Conservation (phyloP, 1,140 invertebrate species). For the Bombus waltoni region DNA sequence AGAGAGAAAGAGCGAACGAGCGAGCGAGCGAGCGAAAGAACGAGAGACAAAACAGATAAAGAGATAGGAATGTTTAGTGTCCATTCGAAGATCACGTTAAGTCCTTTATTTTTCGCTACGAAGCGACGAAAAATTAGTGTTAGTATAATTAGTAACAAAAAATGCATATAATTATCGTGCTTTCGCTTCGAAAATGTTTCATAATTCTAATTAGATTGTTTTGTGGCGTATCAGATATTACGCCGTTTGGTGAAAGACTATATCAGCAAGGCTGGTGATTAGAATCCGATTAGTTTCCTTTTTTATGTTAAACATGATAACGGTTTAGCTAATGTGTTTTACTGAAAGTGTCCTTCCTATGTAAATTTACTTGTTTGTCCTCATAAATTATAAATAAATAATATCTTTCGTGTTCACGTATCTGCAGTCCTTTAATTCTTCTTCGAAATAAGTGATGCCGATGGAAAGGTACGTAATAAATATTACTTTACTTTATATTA, state of each 20-base stretch:
- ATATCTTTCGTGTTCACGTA: slow-evolving; percentile 80
- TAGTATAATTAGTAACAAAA: slow-evolving; percentile 56
- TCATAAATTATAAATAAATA: slow-evolving; percentile 79
- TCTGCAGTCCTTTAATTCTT: background rate
- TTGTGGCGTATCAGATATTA: slow-evolving; percentile 17
- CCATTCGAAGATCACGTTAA: slow-evolving; percentile 32
- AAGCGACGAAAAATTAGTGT: slow-evolving; percentile 60
- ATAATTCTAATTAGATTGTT: slow-evolving; percentile 50
- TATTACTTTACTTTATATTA: background rate
- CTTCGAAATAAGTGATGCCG: background rate
- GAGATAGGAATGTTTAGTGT: slow-evolving; percentile 41
- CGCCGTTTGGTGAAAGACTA: slow-evolving; percentile 50
- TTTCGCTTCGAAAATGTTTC: slow-evolving; percentile 62
- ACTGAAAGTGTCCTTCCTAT: slow-evolving; percentile 80
- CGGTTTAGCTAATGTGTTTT: slow-evolving; percentile 76
- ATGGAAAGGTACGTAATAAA: slow-evolving; percentile 25
- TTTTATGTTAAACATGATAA: slow-evolving; percentile 73
- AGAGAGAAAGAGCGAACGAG: slow-evolving; percentile 3
- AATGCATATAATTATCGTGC: slow-evolving; percentile 49
- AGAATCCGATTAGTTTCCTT: slow-evolving; percentile 69
- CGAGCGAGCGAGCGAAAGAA: slow-evolving; percentile 13
- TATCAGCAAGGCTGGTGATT: slow-evolving; percentile 56
- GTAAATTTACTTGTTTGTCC: slow-evolving; percentile 79
- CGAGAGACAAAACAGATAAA: slow-evolving; percentile 26
- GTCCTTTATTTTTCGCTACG: slow-evolving; percentile 39